Base-by-base conservation (phyloP, 2,797 vertebrate genomes). In the Echeneis naucrates region DNA sequence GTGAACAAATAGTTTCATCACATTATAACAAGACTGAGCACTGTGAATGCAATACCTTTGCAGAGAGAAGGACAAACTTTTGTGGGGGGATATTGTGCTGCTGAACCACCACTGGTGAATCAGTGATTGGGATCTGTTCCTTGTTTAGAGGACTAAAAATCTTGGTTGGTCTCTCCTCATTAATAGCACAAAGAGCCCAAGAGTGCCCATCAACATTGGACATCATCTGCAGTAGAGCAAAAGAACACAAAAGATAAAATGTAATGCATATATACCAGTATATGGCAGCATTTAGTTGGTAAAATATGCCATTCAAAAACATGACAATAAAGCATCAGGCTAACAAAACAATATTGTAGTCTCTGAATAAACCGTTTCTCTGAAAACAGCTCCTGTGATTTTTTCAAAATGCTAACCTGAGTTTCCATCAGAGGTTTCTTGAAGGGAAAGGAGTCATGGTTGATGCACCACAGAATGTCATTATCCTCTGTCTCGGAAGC, bases 401-500 rank as follows among this genome's bases (percentile, higher is more conserved):
- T 30, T 3, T 21, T 68, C 9, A 21, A 1, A 64, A 12, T 26
- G 3, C 65, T n/a, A 56, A 99, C 98, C 96, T 99, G 97, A 21
- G 96, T 96, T 92, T 99, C 98, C 97, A 99, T 97, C 78, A 99
- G 93, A 11, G 97, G 98, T 56, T 96, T 99, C 88, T 98, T 98
- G 73, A 99, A 99, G 64, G 98, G 97, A 82, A 99, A 99, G 6
- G 97, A 98, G 87, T 99, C 97, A 2, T 98, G 97, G 87, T 97
- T 99, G 78, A 99, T 95, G 87, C 98, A 99, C 98, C 98, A 99
- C 60, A 99, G 88, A 54, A 97, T 93, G 79, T 99, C 98, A 77
- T 95, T 96, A 91, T 99, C 98, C 82, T 99, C 98, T 0, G 97
- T 97, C 93, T 99, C 97, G 24, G 97, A 99, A 17, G 97, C 96